Conservation (phyloP, 2,888 invertebrate genomes). For the Poecilus cupreus region DNA sequence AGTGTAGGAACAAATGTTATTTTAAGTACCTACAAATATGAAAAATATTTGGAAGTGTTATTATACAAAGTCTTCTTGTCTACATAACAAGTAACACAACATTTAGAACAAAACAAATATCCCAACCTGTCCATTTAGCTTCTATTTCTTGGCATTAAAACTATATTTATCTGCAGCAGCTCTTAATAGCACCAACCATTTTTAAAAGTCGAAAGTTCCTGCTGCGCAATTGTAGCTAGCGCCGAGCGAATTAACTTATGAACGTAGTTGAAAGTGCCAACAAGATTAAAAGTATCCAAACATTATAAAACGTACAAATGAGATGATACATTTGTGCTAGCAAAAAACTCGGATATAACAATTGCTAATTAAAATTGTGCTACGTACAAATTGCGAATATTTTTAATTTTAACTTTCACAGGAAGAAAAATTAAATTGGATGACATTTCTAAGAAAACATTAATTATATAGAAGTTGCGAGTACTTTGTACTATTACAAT, state of each 20-base stretch:
- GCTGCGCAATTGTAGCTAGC: not conserved
- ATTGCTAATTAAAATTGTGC: too few species aligned
- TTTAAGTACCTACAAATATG: not conserved
- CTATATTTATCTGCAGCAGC: not conserved
- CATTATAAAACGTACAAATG: not conserved
- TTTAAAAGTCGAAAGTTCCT: not conserved
- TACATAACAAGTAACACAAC: constrained; percentile 17
- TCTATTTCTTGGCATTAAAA: constrained; percentile 8
- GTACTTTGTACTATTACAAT: too few species aligned
- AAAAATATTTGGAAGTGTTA: constrained; percentile 5
- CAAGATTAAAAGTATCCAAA: not conserved
- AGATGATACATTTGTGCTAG: too few species aligned
- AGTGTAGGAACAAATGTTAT: not conserved
- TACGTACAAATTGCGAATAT: too few species aligned
- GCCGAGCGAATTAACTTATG: not conserved
- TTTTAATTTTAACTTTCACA: too few species aligned
- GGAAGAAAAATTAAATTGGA: too few species aligned
- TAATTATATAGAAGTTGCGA: too few species aligned
- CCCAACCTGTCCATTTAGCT: constrained; percentile 11
- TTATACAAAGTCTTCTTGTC: not conserved
- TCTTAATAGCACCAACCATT: too few species aligned
- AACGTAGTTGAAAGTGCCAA: constrained; percentile 1
- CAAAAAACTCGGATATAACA: too few species aligned
- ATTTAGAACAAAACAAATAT: constrained; percentile 26
- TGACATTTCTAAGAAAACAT: too few species aligned